Percentiles rank a stretch among this genome's conserved stretches.
Evolutionary conservation across 2,797 vertebrate species (phyloP).

Genomic region (Tamandua tetradactyla): DNA sequence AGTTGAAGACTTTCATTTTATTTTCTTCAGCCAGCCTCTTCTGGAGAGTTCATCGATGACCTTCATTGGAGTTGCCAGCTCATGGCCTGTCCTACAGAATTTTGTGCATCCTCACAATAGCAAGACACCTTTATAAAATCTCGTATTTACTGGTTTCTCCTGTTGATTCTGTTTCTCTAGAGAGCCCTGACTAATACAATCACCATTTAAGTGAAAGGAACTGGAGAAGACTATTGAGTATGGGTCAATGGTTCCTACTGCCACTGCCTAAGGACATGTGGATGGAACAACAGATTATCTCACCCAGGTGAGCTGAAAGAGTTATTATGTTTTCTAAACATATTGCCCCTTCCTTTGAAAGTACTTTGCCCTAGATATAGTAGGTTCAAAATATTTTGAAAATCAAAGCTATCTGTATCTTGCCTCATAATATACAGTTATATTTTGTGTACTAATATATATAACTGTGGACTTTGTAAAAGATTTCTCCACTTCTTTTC

Average conservation of each 20-base stretch:
- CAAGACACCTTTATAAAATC: too few species aligned
- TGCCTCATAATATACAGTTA: background rate
- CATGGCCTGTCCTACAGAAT: too few species aligned
- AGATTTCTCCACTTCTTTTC: background rate
- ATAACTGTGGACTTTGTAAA: background rate
- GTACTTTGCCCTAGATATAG: background rate
- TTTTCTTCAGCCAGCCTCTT: too few species aligned
- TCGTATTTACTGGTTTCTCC: too few species aligned
- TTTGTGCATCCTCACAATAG: too few species aligned
- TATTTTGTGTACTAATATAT: background rate
- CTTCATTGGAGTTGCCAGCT: too few species aligned
- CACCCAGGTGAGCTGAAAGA: background rate
- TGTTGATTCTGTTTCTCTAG: too few species aligned
- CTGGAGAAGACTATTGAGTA: background rate
- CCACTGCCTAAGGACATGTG: background rate
- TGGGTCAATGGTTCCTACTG: background rate
- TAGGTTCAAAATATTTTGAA: background rate
- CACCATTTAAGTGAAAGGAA: background rate
- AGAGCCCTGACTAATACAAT: too few species aligned
- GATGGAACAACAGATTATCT: background rate
- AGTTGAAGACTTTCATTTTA: too few species aligned
- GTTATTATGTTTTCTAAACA: background rate
- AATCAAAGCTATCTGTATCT: background rate
- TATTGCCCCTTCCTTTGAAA: background rate
- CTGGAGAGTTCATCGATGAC: too few species aligned